Base-by-base conservation (phyloP, 1,140 invertebrate species). In the Mactra quadrangularis region DNA sequence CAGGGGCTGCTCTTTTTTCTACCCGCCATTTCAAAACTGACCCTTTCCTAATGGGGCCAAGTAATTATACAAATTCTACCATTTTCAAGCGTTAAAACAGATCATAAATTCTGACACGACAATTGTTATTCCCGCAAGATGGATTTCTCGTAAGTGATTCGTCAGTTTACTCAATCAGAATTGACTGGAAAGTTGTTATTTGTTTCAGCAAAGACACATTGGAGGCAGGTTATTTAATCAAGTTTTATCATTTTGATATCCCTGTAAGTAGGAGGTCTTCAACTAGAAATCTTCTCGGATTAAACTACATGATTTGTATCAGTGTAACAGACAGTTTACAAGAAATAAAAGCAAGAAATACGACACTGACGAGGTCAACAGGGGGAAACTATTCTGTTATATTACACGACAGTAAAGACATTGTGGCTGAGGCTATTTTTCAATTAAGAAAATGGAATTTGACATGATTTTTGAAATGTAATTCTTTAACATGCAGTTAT, bases 41-140 rank as follows among this genome's bases (percentile, higher is more conserved):
- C 77, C 77, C 77, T 45, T 41, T 50, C 25, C 52, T 81, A 81
- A 81, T 81, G 66, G 77, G 77, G 64, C 53, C 77, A 81, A 59
- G 64, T 71, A 81, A 81, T 81, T 81, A 71, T 68, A 81, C 77
- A 81, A n/a, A 81, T 71, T 81, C 77, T 45, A 45, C 77, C 55
- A 60, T 71, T 81, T 60, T 68, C 25, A 71, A 70, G 31, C 29
- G 31, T 27, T 41, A 60, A 70, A 45, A 59, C 41, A 68, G 52
- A 71, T 59, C 53, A 38, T 35, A 66, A 64, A 78, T 66, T 53
- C 55, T 4, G 62, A 55, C 47, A 60, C 66, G 62, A 78, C 75
- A 78, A 78, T 53, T 66, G 60, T 66, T 64, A 47, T 41, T 41
- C 38, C 45, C 7, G 38, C 50, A 66, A 60, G 29, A 66, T 17